phyloP scores from a whole-genome alignment of 92 coral and sea anemone species.

The Epizoanthus rinbou region DNA sequence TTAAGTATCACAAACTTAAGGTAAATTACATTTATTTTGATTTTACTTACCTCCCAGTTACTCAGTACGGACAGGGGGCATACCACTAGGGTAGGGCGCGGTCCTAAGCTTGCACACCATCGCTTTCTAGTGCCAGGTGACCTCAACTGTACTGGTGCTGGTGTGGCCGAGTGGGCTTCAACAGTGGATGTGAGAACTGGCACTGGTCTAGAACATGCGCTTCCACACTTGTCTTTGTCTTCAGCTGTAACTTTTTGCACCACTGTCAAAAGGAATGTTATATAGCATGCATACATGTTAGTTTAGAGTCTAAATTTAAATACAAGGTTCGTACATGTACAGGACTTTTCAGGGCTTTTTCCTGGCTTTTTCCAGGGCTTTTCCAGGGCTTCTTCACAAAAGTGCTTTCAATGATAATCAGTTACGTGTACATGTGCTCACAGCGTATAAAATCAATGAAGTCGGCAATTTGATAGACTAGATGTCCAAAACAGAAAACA shows the following conservation, averaged over 20 bases:
- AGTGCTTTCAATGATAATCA: too few relatives aligned
- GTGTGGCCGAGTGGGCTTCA: not conserved
- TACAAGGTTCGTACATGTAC: too few relatives aligned
- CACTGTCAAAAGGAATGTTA: not conserved
- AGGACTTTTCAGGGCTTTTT: too few relatives aligned
- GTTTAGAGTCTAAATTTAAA: too few relatives aligned
- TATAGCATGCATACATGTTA: not conserved
- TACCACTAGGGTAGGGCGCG: conserved; percentile 70
- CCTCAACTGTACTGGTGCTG: conserved; percentile 5
- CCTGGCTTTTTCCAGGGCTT: too few relatives aligned
- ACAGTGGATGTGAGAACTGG: not conserved
- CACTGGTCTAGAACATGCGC: not conserved
- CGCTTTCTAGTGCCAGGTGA: conserved; percentile 12
- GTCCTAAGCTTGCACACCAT: conserved; percentile 38
- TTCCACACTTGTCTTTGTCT: not conserved
- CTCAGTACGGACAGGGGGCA: conserved; percentile 84
- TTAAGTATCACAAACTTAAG: too few relatives aligned
- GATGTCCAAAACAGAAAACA: too few relatives aligned
- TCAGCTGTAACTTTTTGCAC: not conserved
- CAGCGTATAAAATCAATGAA: too few relatives aligned
- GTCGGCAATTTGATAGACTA: too few relatives aligned
- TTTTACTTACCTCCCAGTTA: conserved; percentile 75
- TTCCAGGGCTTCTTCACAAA: too few relatives aligned
- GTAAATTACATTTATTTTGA: too few relatives aligned
- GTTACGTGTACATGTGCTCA: too few relatives aligned